A percentile compares a stretch with the other conserved stretches of the same genome.
phyloP scores from a whole-genome alignment of 2,797 vertebrate genomes.

The Kryptolebias ocellatus region DNA sequence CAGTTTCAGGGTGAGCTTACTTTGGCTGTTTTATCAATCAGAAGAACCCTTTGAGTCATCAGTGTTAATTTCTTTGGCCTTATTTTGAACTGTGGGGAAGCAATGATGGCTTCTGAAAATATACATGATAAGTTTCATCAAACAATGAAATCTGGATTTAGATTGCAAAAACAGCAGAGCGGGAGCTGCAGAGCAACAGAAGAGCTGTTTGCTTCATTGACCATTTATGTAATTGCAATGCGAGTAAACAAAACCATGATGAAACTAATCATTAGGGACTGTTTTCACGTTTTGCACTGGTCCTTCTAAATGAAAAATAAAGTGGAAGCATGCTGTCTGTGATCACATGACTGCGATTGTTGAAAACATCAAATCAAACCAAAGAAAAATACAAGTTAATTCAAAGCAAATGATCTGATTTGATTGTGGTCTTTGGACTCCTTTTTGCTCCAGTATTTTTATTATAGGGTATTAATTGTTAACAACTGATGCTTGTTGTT shows the following conservation, averaged over 20 bases:
- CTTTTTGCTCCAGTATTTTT: too few relatives aligned
- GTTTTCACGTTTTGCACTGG: neutral
- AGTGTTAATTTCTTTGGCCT: too few relatives aligned
- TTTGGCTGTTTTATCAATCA: too few relatives aligned
- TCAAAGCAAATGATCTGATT: too few relatives aligned
- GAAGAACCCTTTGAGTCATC: too few relatives aligned
- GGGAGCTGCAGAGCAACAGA: neutral
- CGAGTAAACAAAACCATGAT: neutral
- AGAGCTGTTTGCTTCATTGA: neutral
- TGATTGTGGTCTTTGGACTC: too few relatives aligned
- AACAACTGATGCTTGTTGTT: too few relatives aligned
- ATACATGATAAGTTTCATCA: constrained; percentile 17
- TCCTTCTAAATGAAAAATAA: neutral
- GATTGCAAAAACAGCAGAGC: neutral
- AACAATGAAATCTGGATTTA: neutral
- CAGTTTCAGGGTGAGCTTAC: too few relatives aligned
- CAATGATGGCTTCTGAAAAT: too few relatives aligned
- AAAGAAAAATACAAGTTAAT: neutral
- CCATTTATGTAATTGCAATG: constrained; percentile 3
- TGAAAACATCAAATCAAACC: neutral
- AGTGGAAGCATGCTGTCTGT: neutral
- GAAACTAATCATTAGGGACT: neutral
- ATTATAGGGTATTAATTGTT: too few relatives aligned
- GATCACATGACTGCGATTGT: neutral
- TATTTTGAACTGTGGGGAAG: too few relatives aligned